These are phyloP conservation scores for Eleutherodactylus coqui DNA, from an alignment of 2,797 vertebrate species.

Conservation along the genomic window DNA sequence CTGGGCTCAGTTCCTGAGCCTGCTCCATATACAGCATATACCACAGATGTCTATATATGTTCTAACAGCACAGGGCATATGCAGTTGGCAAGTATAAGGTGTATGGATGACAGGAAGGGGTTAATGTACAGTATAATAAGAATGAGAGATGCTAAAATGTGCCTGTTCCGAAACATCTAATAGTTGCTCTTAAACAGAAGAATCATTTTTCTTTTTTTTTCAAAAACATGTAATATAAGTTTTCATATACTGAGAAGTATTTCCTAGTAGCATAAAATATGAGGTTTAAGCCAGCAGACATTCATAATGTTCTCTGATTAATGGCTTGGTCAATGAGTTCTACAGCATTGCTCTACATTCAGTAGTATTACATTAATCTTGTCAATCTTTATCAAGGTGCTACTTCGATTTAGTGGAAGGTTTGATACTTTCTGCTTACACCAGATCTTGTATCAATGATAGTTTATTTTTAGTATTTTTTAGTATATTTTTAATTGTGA, in stretches of 20 bases:
- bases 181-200: too few relatives aligned
- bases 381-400: neutral
- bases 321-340: neutral
- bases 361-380: neutral
- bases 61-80: too few relatives aligned
- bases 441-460: neutral
- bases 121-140: too few relatives aligned
- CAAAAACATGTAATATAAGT: neutral
- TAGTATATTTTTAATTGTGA: neutral
- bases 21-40: too few relatives aligned
- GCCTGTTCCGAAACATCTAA: neutral
- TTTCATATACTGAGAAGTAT: neutral
- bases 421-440: neutral
- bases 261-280: neutral
- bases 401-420: neutral
- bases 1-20: too few relatives aligned
- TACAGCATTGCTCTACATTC: neutral
- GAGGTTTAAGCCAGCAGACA: neutral
- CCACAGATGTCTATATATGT: too few relatives aligned
- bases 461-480: neutral
- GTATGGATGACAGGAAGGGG: too few relatives aligned
- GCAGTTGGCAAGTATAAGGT: too few relatives aligned
- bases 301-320: neutral
- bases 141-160: neutral
- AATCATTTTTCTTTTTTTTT: neutral